phyloP scores from a whole-genome alignment of 2,113 vertebrate species.

The Sardina pilchardus region DNA sequence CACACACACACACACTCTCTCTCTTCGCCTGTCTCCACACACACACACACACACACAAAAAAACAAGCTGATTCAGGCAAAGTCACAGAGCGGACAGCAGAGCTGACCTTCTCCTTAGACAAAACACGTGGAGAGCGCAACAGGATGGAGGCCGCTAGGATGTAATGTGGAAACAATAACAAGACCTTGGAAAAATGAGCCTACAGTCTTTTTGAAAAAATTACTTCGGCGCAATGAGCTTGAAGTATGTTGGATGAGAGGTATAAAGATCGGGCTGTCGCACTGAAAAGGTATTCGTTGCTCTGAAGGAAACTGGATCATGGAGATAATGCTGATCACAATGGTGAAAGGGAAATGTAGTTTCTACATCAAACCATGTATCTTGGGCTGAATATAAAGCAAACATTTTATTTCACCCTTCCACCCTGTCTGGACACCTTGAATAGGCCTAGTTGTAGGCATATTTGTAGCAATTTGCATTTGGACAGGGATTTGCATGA shows the following conservation, averaged over 20 bases:
- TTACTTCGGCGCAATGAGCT: not conserved
- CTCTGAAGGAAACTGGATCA: not conserved
- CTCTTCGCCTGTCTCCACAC: not conserved
- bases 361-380: not conserved
- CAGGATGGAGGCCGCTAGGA: slow-evolving; percentile 66
- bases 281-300: not conserved
- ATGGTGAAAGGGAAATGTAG: not conserved
- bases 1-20: too few relatives aligned
- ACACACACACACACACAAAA: not conserved
- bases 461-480: not conserved
- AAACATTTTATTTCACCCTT: not conserved
- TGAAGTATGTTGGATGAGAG: not conserved
- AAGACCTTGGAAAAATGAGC: slow-evolving; percentile 46
- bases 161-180: slow-evolving; percentile 71
- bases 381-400: not conserved
- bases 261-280: not conserved
- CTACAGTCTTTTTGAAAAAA: not conserved
- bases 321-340: not conserved
- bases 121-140: slow-evolving; percentile 75
- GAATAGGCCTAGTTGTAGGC: not conserved
- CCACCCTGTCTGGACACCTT: not conserved
- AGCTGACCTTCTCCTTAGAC: slow-evolving; percentile 84
- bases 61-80: slow-evolving; percentile 80
- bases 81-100: slow-evolving; percentile 75
- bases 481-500: too few relatives aligned